Evolutionary conservation across 2,888 invertebrate species (phyloP).

Genomic region (Phyto melanocephala): DNA sequence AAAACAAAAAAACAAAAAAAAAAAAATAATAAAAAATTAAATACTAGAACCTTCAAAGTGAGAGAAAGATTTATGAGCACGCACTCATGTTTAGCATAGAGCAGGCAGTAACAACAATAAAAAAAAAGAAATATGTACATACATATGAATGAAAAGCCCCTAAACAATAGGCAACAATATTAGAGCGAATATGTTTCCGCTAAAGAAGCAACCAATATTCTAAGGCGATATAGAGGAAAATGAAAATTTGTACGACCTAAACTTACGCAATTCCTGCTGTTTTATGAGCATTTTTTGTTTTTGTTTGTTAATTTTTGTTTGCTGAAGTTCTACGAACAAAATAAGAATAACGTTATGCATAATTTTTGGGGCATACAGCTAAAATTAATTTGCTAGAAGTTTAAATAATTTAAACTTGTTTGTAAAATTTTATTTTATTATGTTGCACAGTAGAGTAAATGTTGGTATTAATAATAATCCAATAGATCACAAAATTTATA

Average conservation of each 20-base stretch:
- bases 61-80: slow-evolving; percentile 61
- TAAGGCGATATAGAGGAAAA: slow-evolving; percentile 40
- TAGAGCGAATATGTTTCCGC: slow-evolving; percentile 36
- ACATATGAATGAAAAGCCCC: slow-evolving; percentile 18
- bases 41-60: slow-evolving; percentile 53
- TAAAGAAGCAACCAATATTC: slow-evolving; percentile 28
- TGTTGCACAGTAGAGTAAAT: no score
- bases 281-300: slow-evolving; percentile 21
- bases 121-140: no score
- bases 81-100: slow-evolving; percentile 48
- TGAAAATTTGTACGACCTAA: not conserved
- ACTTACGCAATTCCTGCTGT: slow-evolving; percentile 58
- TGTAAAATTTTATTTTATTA: no score
- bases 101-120: slow-evolving; percentile 11
- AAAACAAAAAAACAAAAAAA: not conserved
- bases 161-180: slow-evolving; percentile 56
- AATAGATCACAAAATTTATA: no score
- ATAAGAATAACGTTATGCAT: not conserved
- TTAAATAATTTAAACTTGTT: not conserved
- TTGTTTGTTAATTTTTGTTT: not conserved
- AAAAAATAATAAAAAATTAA: no score
- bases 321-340: not conserved
- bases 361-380: slow-evolving; percentile 28
- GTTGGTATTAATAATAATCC: no score
- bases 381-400: not conserved